Percentiles rank a stretch among this genome's conserved stretches.
Evolutionary conservation across 2,113 vertebrate genomes (phyloP).

Genomic region (Petrocephalus microphthalmus): DNA sequence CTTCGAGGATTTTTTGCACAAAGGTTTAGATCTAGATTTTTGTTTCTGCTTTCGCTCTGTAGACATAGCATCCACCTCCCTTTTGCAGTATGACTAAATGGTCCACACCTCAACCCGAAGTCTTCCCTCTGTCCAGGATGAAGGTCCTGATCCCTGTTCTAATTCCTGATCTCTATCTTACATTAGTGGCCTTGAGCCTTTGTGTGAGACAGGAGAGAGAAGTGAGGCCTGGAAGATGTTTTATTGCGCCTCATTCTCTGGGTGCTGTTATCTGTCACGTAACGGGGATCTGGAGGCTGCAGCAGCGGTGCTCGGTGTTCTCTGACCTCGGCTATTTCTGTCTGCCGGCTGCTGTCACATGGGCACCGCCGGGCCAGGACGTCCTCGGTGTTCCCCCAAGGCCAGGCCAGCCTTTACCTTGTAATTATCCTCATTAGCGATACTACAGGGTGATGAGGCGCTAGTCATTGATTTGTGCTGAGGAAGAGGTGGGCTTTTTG

Average conservation of each 20-base stretch:
- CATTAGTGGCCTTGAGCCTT: not conserved
- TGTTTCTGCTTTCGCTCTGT: not conserved
- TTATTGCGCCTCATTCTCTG: not conserved
- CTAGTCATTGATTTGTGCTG: not conserved
- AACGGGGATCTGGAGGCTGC: not conserved
- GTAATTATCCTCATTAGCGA: not conserved
- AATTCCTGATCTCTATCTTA: not conserved
- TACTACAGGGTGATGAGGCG: not conserved
- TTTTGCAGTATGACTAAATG: not conserved
- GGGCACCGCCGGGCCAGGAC: not conserved
- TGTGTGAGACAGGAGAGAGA: not conserved
- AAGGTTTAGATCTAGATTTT: not conserved
- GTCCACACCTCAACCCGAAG: not conserved
- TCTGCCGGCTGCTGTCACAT: not conserved
- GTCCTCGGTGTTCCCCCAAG: not conserved
- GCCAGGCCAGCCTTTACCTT: not conserved
- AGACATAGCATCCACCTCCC: not conserved
- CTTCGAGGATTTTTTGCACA: not conserved
- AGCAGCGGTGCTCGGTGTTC: not conserved
- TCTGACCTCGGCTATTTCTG: constrained; percentile 3
- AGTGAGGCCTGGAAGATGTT: not conserved
- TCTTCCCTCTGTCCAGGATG: not conserved
- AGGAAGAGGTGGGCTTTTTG: not conserved
- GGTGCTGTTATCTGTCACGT: not conserved
- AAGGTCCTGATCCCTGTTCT: not conserved